These are phyloP conservation scores for Antennarius maculatus DNA, from an alignment of 2,797 vertebrate species.

Conservation along the genomic window DNA sequence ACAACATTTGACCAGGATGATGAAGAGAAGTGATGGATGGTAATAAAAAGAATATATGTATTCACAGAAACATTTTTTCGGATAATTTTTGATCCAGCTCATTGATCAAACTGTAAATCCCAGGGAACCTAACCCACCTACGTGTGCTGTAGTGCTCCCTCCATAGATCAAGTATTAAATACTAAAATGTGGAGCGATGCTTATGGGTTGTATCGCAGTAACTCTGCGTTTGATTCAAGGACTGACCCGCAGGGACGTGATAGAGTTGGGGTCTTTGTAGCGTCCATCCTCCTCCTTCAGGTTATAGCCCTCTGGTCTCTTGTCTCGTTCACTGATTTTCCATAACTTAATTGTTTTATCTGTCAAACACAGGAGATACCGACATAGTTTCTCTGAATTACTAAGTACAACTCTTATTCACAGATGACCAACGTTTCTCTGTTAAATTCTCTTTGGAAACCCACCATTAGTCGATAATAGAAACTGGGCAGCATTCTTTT, in stretches of 20 bases:
- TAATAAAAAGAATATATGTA: too few relatives aligned
- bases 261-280: conserved; percentile 92
- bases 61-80: too few relatives aligned
- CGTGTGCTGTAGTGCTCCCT: too few relatives aligned
- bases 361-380: conserved; percentile 51
- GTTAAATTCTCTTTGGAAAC: conserved; percentile 18
- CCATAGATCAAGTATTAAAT: too few relatives aligned
- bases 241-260: conserved; percentile 94
- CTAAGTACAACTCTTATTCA: not conserved
- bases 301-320: conserved; percentile 97
- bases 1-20: too few relatives aligned
- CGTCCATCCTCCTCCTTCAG: conserved; percentile 97
- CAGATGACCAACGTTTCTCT: not conserved
- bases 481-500: conserved; percentile 98
- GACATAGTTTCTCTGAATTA: not conserved
- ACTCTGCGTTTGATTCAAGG: not conserved
- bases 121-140: too few relatives aligned
- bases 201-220: too few relatives aligned
- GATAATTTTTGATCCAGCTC: too few relatives aligned
- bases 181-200: too few relatives aligned
- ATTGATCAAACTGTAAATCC: too few relatives aligned
- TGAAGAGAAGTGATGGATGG: too few relatives aligned
- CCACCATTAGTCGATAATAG: conserved; percentile 97
- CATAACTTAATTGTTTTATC: conserved; percentile 99
- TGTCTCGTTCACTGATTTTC: conserved; percentile 99